Percentiles rank a stretch among this genome's conserved stretches.
These are phyloP conservation scores for Neolamprologus modestus DNA, from an alignment of 2,113 vertebrate genomes.

Conservation along the genomic window DNA sequence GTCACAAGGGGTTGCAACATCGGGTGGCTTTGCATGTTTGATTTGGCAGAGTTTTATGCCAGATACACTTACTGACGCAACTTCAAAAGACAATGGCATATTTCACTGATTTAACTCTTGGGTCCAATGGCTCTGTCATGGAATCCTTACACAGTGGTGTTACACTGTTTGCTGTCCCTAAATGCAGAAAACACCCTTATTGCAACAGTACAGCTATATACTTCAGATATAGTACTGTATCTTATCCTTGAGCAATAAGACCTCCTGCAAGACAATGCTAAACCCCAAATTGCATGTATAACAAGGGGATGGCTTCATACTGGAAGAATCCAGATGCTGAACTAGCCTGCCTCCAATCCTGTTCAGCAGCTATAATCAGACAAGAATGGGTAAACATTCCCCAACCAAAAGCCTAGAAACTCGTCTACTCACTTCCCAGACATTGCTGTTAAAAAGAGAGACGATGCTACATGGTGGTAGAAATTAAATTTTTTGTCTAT, in stretches of 20 bases:
- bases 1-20: background rate
- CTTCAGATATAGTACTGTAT: background rate
- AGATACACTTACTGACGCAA: background rate
- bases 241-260: background rate
- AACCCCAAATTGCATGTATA: background rate
- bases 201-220: background rate
- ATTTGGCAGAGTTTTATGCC: background rate
- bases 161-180: background rate
- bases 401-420: background rate
- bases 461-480: background rate
- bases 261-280: background rate
- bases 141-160: background rate
- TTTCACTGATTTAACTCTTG: background rate
- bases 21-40: background rate
- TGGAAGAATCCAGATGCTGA: background rate
- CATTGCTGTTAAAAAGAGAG: background rate
- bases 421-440: background rate
- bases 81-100: background rate
- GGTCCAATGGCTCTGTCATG: background rate
- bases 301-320: background rate
- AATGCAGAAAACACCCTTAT: background rate
- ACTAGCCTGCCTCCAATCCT: background rate
- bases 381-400: background rate
- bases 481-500: background rate
- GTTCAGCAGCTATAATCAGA: background rate